Evolutionary conservation across 2,797 vertebrate species (phyloP), one percentile per base, ranked within the genome.

Genomic region (Linurgus olivaceus): DNA sequence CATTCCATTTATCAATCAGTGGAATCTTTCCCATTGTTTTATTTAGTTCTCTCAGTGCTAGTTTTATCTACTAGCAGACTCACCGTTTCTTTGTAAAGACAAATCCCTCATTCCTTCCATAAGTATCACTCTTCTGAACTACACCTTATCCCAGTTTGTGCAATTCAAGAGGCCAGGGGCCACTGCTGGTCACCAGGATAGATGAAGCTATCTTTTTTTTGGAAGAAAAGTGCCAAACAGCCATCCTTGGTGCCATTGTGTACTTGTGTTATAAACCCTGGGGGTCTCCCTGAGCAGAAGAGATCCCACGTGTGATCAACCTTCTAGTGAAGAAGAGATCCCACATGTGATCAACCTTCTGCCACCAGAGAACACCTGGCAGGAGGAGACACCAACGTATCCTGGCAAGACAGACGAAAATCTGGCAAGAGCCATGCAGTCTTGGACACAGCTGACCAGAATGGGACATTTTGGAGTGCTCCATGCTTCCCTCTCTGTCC

Each of bases 111-210:
- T 24, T 63, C 25, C n/a, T 76, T 35, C 31, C 15, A 3, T 42
- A 15, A 80, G 16, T 9, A 21, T 26, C 15, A 20, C 8, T n/a
- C 15, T 68, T 37, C 57, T 48, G 26, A 77, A 17, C 7, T n/a
- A 10, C 3, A 11, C 1, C 2, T 47, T 52, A 65, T 17, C 33
- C 29, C 3, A 7, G 5, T 78, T 2, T 57, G n/a, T 44, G 17
- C 44, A 42, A 57, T 8, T 29, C 15, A 54, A 61, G 47, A 55
- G 18, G 35, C 19, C 29, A 33, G 28, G 50, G 61, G 67, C 14
- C 10, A 15, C 21, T 90, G 33, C 33, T 66, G 28, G 38, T 54
- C 38, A 61, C n/a, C n/a, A 61, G 33, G 29, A 70, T 17, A 28
- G 21, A 20, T 73, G 51, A 62, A 26, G 19, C 2, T 61, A 44